These are phyloP conservation scores for Aphyosemion australe DNA, from an alignment of 2,113 vertebrate genomes.

Conservation along the genomic window DNA sequence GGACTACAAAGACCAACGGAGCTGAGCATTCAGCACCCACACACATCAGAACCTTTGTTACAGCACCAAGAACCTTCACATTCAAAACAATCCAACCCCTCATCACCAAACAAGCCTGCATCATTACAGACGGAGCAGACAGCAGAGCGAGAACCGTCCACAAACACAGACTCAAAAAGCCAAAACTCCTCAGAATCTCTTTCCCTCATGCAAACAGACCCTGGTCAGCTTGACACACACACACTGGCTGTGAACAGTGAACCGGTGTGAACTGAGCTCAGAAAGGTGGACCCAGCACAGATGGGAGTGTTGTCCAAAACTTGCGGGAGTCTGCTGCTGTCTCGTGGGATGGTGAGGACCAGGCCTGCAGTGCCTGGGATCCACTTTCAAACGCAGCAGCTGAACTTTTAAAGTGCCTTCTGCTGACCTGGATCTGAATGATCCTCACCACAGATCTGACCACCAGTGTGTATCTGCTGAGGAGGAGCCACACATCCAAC, in stretches of 20 bases:
- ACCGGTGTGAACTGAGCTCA: constrained; percentile 35
- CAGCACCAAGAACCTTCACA: no score
- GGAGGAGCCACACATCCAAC: constrained; percentile 10
- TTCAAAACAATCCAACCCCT: constrained; percentile 11
- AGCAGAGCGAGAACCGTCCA: background rate
- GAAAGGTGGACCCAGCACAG: constrained; percentile 18
- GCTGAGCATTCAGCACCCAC: constrained; percentile 20
- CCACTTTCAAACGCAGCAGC: constrained; percentile 17
- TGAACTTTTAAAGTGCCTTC: constrained; percentile 73
- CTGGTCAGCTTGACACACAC: constrained; percentile 9
- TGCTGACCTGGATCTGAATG: constrained; percentile 37
- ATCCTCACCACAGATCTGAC: constrained; percentile 18
- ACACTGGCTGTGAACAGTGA: constrained; percentile 11
- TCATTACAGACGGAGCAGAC: constrained; percentile 22
- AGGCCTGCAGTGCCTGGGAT: constrained; percentile 79
- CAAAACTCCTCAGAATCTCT: constrained; percentile 23
- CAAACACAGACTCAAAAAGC: constrained; percentile 34
- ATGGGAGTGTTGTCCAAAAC: constrained; percentile 33
- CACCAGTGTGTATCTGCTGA: constrained; percentile 3
- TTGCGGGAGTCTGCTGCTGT: constrained; percentile 40
- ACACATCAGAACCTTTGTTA: constrained; percentile 9
- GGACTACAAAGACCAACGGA: constrained; percentile 47
- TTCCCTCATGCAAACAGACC: constrained; percentile 21
- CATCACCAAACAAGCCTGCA: constrained; percentile 16
- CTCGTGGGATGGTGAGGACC: constrained; percentile 57